phyloP scores from a whole-genome alignment of 2,888 invertebrate genomes.

The Nymphalis c-album region DNA sequence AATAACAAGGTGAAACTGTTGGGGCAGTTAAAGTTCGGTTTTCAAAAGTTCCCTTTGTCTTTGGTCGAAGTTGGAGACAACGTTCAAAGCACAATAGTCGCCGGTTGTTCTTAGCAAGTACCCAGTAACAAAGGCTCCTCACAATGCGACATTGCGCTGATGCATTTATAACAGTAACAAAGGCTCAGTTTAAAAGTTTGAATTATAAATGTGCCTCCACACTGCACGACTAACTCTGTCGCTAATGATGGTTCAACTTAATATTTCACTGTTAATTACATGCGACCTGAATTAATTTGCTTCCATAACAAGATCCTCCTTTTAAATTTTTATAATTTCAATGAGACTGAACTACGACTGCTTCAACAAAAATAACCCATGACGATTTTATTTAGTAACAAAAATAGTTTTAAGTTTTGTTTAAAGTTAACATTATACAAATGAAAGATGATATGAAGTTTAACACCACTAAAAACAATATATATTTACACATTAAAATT shows the following conservation, averaged over 20 bases:
- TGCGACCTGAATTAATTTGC: conserved; percentile 25
- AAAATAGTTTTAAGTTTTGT: not conserved
- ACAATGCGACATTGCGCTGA: conserved; percentile 17
- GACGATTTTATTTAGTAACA: not conserved
- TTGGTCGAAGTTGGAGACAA: conserved; percentile 16
- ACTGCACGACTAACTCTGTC: conserved; percentile 9
- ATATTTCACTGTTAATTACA: conserved; percentile 30
- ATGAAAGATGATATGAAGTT: not conserved
- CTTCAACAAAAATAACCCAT: not conserved
- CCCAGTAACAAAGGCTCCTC: conserved; percentile 22
- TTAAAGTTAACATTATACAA: not conserved
- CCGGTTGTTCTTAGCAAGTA: conserved; percentile 23
- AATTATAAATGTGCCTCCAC: conserved; percentile 25
- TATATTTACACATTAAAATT: not conserved
- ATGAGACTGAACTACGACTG: not conserved
- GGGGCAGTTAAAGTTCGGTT: conserved; percentile 21
- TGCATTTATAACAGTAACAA: conserved; percentile 19
- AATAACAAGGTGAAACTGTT: conserved; percentile 18
- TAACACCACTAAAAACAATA: conserved; percentile 1
- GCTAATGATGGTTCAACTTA: conserved; percentile 28
- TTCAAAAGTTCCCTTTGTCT: conserved; percentile 29
- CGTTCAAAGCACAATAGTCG: conserved; percentile 29
- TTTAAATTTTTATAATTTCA: conserved; percentile 13
- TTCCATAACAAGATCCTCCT: conserved; percentile 22
- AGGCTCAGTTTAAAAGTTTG: conserved; percentile 24